Conservation (phyloP, 2,113 vertebrate species). For the Neodon shergylaensis region DNA sequence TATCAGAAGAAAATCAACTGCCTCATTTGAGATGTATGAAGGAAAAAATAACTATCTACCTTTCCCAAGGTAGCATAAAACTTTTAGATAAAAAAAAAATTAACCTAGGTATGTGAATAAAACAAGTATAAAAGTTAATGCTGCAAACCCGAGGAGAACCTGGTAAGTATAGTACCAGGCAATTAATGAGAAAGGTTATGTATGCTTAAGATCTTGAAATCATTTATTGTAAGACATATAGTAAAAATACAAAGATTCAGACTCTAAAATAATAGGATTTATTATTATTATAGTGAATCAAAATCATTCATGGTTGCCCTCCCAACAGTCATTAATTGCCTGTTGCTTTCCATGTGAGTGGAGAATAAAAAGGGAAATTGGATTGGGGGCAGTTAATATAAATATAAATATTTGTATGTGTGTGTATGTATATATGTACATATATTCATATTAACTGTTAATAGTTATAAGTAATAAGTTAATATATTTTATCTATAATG, state of each 20-base stretch:
- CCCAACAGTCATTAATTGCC: too few species aligned
- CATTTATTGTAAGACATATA: not conserved
- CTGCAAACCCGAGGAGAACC: not conserved
- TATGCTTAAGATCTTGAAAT: not conserved
- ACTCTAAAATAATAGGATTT: not conserved
- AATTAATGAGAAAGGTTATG: not conserved
- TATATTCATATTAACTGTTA: too few species aligned
- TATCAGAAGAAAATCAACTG: not conserved
- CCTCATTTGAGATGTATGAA: not conserved
- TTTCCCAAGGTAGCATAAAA: not conserved
- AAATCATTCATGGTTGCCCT: not conserved
- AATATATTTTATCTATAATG: too few species aligned
- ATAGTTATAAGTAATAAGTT: too few species aligned
- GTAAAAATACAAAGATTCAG: not conserved
- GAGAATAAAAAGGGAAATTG: not conserved
- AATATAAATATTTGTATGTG: too few species aligned
- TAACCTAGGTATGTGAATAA: not conserved
- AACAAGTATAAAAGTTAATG: not conserved
- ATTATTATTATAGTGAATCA: not conserved
- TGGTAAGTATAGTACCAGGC: not conserved
- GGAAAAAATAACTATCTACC: not conserved
- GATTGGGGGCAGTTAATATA: not conserved
- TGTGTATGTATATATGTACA: too few species aligned
- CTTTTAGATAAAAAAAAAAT: not conserved
- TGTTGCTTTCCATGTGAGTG: not conserved